Base-by-base conservation (phyloP, 2,797 vertebrate genomes). In the Epinephelus malabaricus region DNA sequence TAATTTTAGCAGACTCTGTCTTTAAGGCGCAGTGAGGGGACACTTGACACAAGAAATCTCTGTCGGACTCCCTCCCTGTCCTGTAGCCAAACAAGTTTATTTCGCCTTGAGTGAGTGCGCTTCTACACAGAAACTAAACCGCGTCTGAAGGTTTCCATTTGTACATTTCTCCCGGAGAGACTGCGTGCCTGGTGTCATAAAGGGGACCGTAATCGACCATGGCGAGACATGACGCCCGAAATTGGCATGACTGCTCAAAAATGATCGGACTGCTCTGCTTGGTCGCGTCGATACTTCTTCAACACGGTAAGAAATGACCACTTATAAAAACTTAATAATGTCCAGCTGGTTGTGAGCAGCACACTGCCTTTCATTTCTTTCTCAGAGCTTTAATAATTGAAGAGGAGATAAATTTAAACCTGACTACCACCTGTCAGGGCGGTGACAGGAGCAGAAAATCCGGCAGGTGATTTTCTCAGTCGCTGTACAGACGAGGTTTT, bases 221-320 rank as follows among this genome's bases (percentile, higher is more conserved):
- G 89, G 92, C 83, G 88, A 94, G 84, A 92, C 86, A 30, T 80
- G 89, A 92, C 86, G 86, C 69, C 79, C 88, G 71, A 84, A 88
- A 83, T 30, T 78, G 80, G 83, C 71, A 53, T 9, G 79, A 80
- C 82, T 78, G 60, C 79, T 68, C 72, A 9, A 85, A 82, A 76
- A 89, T 86, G 73, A 63, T 67, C 76, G 87, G 86, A 86, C 86
- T 94, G 46, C 78, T 95, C 55, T 77, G 79, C 75, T 14, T 91
- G 81, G 61, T 88, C 53, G 34, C 89, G 64, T 86, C 92, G 63
- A 72, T 91, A 34, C 53, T 91, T 50, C 0, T 69, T 43, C 45
- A 56, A 43, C 87, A 94, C 87, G 94, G 95, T 96, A 94, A 93
- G 94, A 86, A 72, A 77, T 13, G 1, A 10, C 3, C 49, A 78